Percentiles rank a stretch among this genome's conserved stretches.
Evolutionary conservation across 2,888 invertebrate species (phyloP).

Genomic region (Anthrax anthrax): DNA sequence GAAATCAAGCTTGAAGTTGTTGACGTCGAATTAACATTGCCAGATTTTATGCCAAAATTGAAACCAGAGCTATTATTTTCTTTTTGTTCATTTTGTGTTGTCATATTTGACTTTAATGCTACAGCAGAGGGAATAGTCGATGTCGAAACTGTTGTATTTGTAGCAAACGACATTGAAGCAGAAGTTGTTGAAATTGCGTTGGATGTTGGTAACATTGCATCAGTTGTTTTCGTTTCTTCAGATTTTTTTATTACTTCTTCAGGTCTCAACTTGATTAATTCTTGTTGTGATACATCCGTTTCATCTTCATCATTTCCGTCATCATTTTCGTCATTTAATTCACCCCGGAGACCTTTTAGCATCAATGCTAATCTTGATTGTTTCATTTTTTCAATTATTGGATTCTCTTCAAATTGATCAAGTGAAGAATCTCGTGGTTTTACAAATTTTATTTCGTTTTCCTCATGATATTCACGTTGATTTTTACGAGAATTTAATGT

Average conservation of each 20-base stretch:
- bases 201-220: neutral
- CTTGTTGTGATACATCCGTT: neutral
- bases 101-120: neutral
- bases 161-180: conserved; percentile 5
- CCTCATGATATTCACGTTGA: neutral
- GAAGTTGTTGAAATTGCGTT: neutral
- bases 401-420: conserved; percentile 15
- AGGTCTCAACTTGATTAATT: neutral
- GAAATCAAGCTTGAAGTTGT: neutral
- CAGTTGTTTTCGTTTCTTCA: neutral
- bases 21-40: neutral
- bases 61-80: neutral
- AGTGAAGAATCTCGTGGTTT: conserved; percentile 26
- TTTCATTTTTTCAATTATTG: conserved; percentile 24
- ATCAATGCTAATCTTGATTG: conserved; percentile 30
- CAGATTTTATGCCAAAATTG: conserved; percentile 1
- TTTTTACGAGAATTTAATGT: neutral
- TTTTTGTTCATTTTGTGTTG: neutral
- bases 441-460: conserved; percentile 24
- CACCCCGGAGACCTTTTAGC: conserved; percentile 29
- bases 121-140: conserved; percentile 6
- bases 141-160: conserved; percentile 2
- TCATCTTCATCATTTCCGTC: neutral
- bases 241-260: neutral
- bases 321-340: conserved; percentile 23